Conservation (phyloP, 2,888 invertebrate species). For the Sesia apiformis region DNA sequence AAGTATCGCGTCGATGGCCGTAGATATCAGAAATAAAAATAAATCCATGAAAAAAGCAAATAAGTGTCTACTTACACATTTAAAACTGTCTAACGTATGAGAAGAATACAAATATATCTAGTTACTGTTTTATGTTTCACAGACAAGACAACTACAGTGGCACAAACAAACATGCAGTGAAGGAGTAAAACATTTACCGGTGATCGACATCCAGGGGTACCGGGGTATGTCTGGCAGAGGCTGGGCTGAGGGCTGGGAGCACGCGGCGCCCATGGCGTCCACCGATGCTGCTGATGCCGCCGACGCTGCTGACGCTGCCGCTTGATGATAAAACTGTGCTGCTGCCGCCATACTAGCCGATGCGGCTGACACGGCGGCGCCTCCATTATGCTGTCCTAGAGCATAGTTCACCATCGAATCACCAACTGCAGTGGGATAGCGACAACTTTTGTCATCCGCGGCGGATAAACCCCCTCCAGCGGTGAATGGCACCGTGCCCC, state of each 20-base stretch:
- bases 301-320: slow-evolving; percentile 82
- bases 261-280: slow-evolving; percentile 88
- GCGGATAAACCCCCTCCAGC: slow-evolving; percentile 80
- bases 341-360: slow-evolving; percentile 80
- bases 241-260: slow-evolving; percentile 87
- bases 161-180: slow-evolving; percentile 39
- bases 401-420: slow-evolving; percentile 89
- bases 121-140: too few species aligned
- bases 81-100: too few species aligned
- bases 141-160: slow-evolving; percentile 10
- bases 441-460: slow-evolving; percentile 85
- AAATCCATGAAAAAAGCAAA: too few species aligned
- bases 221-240: slow-evolving; percentile 93
- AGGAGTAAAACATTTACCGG: slow-evolving; percentile 81
- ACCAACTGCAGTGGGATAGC: slow-evolving; percentile 81
- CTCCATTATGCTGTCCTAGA: slow-evolving; percentile 83
- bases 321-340: slow-evolving; percentile 94
- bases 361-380: slow-evolving; percentile 79
- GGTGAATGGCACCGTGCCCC: slow-evolving; percentile 79
- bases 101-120: too few species aligned
- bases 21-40: too few species aligned
- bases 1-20: too few species aligned
- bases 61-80: too few species aligned
- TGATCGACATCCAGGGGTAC: slow-evolving; percentile 97
- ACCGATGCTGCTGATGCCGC: slow-evolving; percentile 84